Evolutionary conservation across 2,113 vertebrate species (phyloP).

Genomic region (Alethe diademata): DNA sequence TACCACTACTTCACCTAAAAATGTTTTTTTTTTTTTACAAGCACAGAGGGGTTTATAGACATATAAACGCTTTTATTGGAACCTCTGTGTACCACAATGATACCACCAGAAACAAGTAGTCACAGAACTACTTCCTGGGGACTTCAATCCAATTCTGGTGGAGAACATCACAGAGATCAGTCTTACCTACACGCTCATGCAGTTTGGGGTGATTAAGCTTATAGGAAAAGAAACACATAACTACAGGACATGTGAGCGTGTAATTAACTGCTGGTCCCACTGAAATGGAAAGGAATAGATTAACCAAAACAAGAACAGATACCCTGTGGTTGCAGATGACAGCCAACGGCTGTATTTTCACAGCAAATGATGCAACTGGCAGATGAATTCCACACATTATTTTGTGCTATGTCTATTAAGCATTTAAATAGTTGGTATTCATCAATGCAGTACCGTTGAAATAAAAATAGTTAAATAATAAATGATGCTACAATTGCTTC

Average conservation of each 20-base stretch:
- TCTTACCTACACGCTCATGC: not conserved
- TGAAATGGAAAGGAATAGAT: conserved; percentile 25
- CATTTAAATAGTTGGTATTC: not conserved
- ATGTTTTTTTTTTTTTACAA: not conserved
- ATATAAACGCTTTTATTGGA: not conserved
- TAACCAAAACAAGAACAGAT: conserved; percentile 21
- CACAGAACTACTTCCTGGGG: not conserved
- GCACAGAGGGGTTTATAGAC: not conserved
- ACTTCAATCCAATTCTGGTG: not conserved
- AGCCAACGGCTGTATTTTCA: rapidly evolving
- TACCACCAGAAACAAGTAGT: not conserved
- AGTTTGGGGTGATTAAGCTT: not conserved
- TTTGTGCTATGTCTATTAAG: not conserved
- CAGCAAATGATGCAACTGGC: not conserved
- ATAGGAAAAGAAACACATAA: conserved; percentile 6
- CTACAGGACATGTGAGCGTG: not conserved
- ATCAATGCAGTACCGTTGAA: not conserved
- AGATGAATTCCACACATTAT: not conserved
- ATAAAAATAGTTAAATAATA: not conserved
- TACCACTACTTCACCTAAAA: not conserved
- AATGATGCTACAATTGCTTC: not conserved
- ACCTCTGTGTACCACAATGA: not conserved
- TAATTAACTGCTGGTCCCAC: not conserved
- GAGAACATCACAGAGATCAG: not conserved
- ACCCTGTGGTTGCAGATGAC: not conserved